Evolutionary conservation across 2,888 invertebrate species (phyloP), one percentile per base, ranked within the genome.

Genomic region (Heteromyza rotundicornis): DNA sequence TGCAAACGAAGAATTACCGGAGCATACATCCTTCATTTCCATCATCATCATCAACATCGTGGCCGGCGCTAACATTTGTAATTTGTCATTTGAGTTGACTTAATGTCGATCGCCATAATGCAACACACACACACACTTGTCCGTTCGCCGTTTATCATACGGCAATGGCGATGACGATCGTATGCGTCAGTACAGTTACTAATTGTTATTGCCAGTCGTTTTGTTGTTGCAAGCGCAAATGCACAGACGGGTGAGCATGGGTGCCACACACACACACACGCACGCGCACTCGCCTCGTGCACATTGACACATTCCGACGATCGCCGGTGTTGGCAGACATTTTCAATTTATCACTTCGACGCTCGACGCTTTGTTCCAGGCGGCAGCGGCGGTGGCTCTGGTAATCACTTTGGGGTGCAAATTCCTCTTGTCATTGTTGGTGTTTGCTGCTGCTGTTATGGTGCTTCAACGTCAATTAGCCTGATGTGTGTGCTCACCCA

Each of bases 231-330:
- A 12, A 19, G 14, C 7, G 36, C 14, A 17, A 12, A 19, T 17
- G 7, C n/a, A 23, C 44, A 8, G 24, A 52, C 16, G 20, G 24
- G 20, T 27, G n/a, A n/a, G n/a, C n/a, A n/a, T n/a, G n/a, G n/a
- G n/a, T n/a, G n/a, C n/a, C n/a, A n/a, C n/a, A 52, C 27, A 54
- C 32, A 24, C 32, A 35, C 54, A 35, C 35, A 40, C 19, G 54
- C 20, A 44, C 17, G 24, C 14, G 24, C 23, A 59, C 22, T n/a
- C n/a, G n/a, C n/a, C n/a, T n/a, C 10, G 27, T 27, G 10, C 27
- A 10, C 27, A 27, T 27, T 27, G n/a, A 7, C 32, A 32, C 14
- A n/a, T 40, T 40, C 40, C 5, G 10, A 40, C 40, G 40, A 10
- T 40, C 16, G 16, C 14, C 40, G 10, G 5, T 12, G 32, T 40